These are phyloP conservation scores for Drosophila orena DNA, from an alignment of 1,140 invertebrate genomes.

Conservation along the genomic window DNA sequence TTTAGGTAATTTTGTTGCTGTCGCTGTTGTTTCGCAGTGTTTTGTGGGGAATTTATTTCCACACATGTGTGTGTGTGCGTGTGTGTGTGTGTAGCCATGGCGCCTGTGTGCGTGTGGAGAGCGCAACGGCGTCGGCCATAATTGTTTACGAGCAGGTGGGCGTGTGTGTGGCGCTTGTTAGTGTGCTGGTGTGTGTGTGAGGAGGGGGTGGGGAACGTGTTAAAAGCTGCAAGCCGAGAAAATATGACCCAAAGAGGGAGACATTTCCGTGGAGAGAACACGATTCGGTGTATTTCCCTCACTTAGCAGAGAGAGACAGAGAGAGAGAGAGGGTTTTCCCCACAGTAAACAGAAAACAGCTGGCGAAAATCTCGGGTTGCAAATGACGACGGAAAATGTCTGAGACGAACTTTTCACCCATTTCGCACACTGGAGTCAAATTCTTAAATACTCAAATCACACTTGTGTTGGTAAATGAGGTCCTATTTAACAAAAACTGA, in stretches of 20 bases:
- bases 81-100: constrained; percentile 18
- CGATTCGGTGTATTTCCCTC: constrained; percentile 12
- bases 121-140: constrained; percentile 74
- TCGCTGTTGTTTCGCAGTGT: constrained; percentile 56
- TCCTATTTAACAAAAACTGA: no score
- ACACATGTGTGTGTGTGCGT: constrained; percentile 27
- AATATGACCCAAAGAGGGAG: constrained; percentile 33
- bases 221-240: constrained; percentile 51
- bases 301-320: constrained; percentile 2
- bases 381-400: constrained; percentile 11
- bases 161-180: constrained; percentile 45
- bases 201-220: constrained; percentile 16
- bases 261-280: not conserved
- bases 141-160: constrained; percentile 78
- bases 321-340: not conserved
- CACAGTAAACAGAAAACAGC: constrained; percentile 76
- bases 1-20: constrained; percentile 74
- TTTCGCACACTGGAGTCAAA: not conserved
- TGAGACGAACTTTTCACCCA: constrained; percentile 2
- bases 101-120: constrained; percentile 49
- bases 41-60: constrained; percentile 47
- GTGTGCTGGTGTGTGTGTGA: constrained; percentile 2
- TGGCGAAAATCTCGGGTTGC: constrained; percentile 33
- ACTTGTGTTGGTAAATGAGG: no score
- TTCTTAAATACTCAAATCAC: no score